A percentile compares a stretch with the other conserved stretches of the same genome.
These are phyloP conservation scores for Cordilura impudica DNA, from an alignment of 2,888 invertebrate genomes.

Conservation along the genomic window DNA sequence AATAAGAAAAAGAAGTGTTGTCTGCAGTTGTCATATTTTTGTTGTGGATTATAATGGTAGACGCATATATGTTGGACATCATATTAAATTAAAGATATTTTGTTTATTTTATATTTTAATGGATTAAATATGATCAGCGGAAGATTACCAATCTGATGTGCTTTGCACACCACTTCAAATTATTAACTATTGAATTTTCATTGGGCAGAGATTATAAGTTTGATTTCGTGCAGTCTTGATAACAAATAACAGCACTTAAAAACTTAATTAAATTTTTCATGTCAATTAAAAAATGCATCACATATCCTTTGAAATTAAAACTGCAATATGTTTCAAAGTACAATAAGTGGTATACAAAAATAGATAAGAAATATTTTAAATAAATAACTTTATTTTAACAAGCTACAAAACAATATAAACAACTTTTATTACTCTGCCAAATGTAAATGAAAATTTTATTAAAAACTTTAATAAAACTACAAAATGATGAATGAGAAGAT, in stretches of 20 bases:
- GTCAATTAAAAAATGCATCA: slow-evolving; percentile 30
- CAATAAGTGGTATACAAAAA: slow-evolving; percentile 5
- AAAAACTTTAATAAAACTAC: slow-evolving; percentile 48
- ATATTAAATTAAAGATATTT: no score
- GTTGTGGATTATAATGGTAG: no score
- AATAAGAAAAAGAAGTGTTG: no score
- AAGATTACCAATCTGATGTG: no score
- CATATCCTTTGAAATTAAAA: slow-evolving; percentile 9
- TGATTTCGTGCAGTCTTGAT: no score
- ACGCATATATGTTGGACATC: no score
- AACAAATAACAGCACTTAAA: background rate
- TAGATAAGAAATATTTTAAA: background rate
- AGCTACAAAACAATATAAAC: slow-evolving; percentile 39
- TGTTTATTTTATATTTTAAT: no score
- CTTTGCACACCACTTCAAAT: no score
- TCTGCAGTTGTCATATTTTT: no score
- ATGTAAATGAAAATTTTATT: slow-evolving; percentile 58
- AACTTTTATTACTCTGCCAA: slow-evolving; percentile 51
- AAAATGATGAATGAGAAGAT: slow-evolving; percentile 21
- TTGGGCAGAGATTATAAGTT: no score
- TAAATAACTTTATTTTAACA: slow-evolving; percentile 27
- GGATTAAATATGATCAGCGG: no score
- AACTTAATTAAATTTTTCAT: slow-evolving; percentile 8
- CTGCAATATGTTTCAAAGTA: slow-evolving; percentile 6
- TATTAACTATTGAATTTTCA: no score